These are phyloP conservation scores for Oryctolagus cuniculus DNA, from an alignment of 2,113 vertebrate genomes.

Conservation along the genomic window DNA sequence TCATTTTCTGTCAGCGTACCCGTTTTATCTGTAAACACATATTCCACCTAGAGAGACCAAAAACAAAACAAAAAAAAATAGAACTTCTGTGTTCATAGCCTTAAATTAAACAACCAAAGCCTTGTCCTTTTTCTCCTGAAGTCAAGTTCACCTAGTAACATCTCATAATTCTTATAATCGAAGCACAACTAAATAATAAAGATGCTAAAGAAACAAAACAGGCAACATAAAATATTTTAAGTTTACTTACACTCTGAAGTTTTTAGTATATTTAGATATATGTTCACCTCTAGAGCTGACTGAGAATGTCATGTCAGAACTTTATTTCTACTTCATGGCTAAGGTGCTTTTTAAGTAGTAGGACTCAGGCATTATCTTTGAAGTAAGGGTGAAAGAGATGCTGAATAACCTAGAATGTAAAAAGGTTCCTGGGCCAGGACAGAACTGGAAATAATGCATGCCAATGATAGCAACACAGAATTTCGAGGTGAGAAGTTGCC, in stretches of 20 bases:
- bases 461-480: not conserved
- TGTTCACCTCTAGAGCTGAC: not conserved
- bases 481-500: not conserved
- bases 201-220: constrained; percentile 47
- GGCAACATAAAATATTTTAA: constrained; percentile 3
- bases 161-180: not conserved
- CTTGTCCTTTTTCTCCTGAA: constrained; percentile 7
- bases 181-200: constrained; percentile 9
- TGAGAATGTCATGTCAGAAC: not conserved
- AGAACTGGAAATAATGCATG: not conserved
- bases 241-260: not conserved
- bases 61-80: constrained; percentile 63
- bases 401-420: constrained; percentile 31
- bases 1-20: constrained; percentile 99
- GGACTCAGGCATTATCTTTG: constrained; percentile 1
- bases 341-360: constrained; percentile 5
- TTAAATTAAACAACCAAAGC: constrained; percentile 23
- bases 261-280: constrained; percentile 7
- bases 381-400: not conserved
- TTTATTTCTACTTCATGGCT: constrained; percentile 10
- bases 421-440: not conserved
- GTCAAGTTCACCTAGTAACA: constrained; percentile 7
- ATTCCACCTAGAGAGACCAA: constrained; percentile 92
- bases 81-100: not conserved
- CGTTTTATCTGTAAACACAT: constrained; percentile 98